Evolutionary conservation across 2,888 invertebrate genomes (phyloP).

Genomic region (Liodrosophila aerea): DNA sequence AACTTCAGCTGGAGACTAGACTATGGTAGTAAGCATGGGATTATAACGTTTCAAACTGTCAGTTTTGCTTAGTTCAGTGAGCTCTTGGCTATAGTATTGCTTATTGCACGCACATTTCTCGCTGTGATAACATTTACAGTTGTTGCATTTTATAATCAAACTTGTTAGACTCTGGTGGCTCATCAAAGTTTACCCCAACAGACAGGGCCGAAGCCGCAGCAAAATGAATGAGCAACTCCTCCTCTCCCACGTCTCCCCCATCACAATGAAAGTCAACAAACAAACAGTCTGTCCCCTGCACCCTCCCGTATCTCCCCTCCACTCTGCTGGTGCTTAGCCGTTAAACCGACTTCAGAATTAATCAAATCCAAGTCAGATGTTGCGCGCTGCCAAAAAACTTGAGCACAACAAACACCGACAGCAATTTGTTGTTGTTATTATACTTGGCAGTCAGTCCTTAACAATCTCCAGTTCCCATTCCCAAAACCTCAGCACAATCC

Average conservation of each 20-base stretch:
- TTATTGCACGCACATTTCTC: constrained; percentile 53
- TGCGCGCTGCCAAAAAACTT: constrained; percentile 74
- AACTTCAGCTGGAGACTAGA: neutral
- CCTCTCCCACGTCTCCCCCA: neutral
- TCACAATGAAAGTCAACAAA: neutral
- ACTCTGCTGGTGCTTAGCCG: constrained; percentile 52
- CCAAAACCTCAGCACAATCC: neutral
- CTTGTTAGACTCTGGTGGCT: constrained; percentile 63
- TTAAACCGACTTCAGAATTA: constrained; percentile 76
- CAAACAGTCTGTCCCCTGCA: neutral
- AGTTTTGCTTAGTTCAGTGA: constrained; percentile 5
- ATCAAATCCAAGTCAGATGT: constrained; percentile 75
- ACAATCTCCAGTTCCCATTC: constrained; percentile 5
- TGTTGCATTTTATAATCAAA: constrained; percentile 75
- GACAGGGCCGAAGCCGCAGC: constrained; percentile 62
- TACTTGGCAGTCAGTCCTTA: constrained; percentile 50
- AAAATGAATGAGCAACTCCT: constrained; percentile 60
- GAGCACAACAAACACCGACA: constrained; percentile 52
- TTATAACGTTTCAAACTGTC: constrained; percentile 20
- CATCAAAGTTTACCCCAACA: constrained; percentile 72
- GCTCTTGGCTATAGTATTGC: neutral
- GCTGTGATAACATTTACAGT: constrained; percentile 70
- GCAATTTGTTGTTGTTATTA: constrained; percentile 71
- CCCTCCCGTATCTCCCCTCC: neutral
- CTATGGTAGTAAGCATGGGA: constrained; percentile 8